Evolutionary conservation across 2,888 invertebrate genomes (phyloP), one percentile per base, ranked within the genome.

Genomic region (Tubulanus polymorphus): DNA sequence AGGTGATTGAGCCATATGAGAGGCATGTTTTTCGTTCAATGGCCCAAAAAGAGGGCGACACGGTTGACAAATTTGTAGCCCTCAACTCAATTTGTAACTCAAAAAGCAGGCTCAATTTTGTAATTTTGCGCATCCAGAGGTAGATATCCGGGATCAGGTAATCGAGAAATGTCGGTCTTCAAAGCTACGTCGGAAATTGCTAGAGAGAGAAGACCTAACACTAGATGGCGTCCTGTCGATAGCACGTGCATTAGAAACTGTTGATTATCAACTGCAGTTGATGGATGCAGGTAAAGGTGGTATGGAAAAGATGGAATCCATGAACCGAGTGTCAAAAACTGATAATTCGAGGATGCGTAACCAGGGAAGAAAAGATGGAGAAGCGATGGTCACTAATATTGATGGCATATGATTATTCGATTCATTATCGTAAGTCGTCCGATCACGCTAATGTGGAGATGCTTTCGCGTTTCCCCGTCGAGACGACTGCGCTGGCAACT

Each of bases 111-210:
- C 57, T 2, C 54, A 46, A 18, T 48, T 48, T 18, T 64, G 63
- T 51, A 50, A 60, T 2, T 64, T 63, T 50, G 47, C 28, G 1
- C 41, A 61, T 15, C 25, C 25, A 6, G 55, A 61, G 27, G 53
- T 54, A 10, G 25, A 51, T 32, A 54, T 61, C 10, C 12, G 60
- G 20, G 61, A 62, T 52, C 63, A 62, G n/a, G 53, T 64, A 10
- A 55, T 64, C 12, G 58, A 59, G 15, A 63, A 57, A 26, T 58
- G 61, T 47, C 5, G 3, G 0, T 56, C 54, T 10, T 37, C 37
- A 6, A 37, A 26, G 12, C 20, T 64, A 12, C 32, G 58, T 29
- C 50, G 60, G 3, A 60, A 60, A 25, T 25, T 61, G 10, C 37
- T 61, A 10, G 61, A 61, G 41, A 51, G 51, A 30, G 52, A 47